A percentile compares a stretch with the other conserved stretches of the same genome.
Conservation (phyloP, 2,888 invertebrate species). For the Mechanitis messenoides region DNA sequence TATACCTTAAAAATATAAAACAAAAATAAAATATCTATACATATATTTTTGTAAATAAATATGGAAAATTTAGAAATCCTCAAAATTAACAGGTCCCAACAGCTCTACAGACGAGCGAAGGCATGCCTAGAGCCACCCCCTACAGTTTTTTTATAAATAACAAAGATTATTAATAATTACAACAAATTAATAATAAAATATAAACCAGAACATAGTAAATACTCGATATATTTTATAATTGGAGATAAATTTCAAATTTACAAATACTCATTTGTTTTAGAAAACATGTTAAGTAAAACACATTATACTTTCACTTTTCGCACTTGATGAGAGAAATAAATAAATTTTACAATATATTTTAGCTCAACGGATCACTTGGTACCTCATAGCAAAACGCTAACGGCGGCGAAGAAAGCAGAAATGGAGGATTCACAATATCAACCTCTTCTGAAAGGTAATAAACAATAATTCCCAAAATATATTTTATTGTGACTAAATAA, state of each 20-base stretch:
- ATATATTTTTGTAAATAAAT: conserved; percentile 12
- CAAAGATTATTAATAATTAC: conserved; percentile 16
- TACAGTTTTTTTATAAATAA: conserved; percentile 22
- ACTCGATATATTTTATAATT: neutral
- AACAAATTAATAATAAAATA: neutral
- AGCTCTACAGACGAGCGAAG: conserved; percentile 40
- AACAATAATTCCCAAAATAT: neutral
- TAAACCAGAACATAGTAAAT: neutral
- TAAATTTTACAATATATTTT: conserved; percentile 33
- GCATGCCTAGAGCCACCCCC: conserved; percentile 31
- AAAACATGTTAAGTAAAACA: neutral
- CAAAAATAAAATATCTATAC: no score
- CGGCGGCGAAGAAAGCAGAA: conserved; percentile 59
- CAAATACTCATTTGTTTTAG: neutral
- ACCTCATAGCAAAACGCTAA: conserved; percentile 70
- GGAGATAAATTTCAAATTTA: neutral
- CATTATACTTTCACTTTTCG: neutral
- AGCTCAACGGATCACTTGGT: conserved; percentile 66
- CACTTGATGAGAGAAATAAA: neutral
- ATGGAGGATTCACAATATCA: conserved; percentile 70
- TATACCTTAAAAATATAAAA: conserved; percentile 14
- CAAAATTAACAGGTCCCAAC: conserved; percentile 27
- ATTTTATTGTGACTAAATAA: neutral
- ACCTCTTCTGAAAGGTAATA: conserved; percentile 70
- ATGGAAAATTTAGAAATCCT: conserved; percentile 34